phyloP scores from a whole-genome alignment of 2,888 invertebrate genomes.

The Folsomia manolachei region DNA sequence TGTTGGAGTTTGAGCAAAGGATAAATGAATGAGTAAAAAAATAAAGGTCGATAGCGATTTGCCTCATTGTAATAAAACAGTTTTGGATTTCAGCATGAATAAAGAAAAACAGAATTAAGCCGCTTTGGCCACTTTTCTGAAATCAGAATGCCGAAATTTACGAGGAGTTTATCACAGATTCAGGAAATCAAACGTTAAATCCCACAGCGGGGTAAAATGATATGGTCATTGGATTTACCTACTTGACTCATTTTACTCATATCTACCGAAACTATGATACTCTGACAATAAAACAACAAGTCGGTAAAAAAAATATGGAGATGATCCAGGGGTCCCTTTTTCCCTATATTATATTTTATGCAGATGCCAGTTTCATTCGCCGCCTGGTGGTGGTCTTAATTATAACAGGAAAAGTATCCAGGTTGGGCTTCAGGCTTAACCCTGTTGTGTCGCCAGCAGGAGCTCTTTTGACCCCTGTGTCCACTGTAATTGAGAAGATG shows the following conservation, averaged over 20 bases:
- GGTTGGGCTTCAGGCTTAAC: constrained; percentile 21
- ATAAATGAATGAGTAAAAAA: too few relatives aligned
- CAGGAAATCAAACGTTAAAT: neutral
- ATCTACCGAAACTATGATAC: too few relatives aligned
- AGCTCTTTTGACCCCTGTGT: constrained; percentile 37
- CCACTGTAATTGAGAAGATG: constrained; percentile 35
- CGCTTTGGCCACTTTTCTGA: neutral
- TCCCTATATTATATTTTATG: too few relatives aligned
- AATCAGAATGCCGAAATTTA: constrained; percentile 1
- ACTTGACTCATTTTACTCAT: too few relatives aligned
- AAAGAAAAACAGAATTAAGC: neutral
- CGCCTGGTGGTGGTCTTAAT: constrained; percentile 46
- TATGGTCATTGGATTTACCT: constrained; percentile 18
- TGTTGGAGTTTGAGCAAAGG: neutral
- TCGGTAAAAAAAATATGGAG: constrained; percentile 9
- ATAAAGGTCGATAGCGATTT: too few relatives aligned
- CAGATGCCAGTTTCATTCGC: constrained; percentile 29
- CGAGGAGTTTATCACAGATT: neutral
- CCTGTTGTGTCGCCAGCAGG: constrained; percentile 37
- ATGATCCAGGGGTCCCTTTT: neutral
- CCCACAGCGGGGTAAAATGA: constrained; percentile 20
- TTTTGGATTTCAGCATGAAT: neutral
- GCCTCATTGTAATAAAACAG: too few relatives aligned
- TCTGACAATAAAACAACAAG: too few relatives aligned
- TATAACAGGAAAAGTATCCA: constrained; percentile 37